Conservation (phyloP, 2,113 vertebrate species). For the Chaenocephalus aceratus region DNA sequence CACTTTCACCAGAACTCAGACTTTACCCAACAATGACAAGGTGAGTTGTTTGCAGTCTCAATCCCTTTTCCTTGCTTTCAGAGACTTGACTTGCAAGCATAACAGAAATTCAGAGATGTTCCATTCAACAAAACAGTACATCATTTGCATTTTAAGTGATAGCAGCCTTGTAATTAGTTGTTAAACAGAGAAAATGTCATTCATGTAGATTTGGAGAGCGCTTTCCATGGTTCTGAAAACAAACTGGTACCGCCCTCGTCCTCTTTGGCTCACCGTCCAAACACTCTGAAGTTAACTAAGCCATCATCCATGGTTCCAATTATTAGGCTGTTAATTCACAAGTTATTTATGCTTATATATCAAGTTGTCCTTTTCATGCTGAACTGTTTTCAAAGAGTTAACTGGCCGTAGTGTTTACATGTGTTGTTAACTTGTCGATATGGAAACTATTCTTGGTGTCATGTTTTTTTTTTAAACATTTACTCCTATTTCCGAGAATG, state of each 20-base stretch:
- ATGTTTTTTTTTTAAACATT: no score
- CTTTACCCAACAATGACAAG: slow-evolving; percentile 61
- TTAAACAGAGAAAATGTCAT: background rate
- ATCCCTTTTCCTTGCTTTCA: background rate
- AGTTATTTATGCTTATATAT: background rate
- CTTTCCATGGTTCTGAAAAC: slow-evolving; percentile 35
- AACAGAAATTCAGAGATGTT: background rate
- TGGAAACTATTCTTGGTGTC: no score
- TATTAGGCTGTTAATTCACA: background rate
- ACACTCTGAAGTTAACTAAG: background rate
- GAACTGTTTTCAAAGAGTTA: background rate
- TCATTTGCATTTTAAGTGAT: background rate
- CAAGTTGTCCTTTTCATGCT: background rate
- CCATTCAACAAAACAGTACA: background rate
- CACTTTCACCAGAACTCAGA: slow-evolving; percentile 70
- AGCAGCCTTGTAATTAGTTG: background rate
- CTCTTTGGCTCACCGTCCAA: background rate
- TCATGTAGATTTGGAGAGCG: accelerated
- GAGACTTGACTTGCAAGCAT: background rate
- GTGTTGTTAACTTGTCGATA: background rate
- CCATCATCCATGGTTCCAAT: background rate
- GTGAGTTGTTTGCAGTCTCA: slow-evolving; percentile 26
- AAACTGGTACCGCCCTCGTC: background rate
- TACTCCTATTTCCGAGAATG: no score
- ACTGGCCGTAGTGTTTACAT: background rate